A percentile compares a stretch with the other conserved stretches of the same genome.
Conservation (phyloP, 2,888 invertebrate species). For the Artemia sinica region DNA sequence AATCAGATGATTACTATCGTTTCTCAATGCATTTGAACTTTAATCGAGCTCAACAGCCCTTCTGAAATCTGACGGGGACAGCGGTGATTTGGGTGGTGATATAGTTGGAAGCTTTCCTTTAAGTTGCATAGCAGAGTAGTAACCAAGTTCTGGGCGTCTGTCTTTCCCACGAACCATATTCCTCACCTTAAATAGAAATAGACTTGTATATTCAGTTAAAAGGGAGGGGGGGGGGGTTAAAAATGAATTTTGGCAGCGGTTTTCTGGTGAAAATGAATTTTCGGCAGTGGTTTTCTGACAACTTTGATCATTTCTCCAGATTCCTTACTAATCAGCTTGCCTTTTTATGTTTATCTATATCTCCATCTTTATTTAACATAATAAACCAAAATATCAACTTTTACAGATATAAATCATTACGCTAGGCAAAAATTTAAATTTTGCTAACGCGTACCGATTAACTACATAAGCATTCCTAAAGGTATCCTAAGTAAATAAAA, state of each 20-base stretch:
- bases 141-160: conserved; percentile 67
- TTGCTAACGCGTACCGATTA: no score
- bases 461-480: no score
- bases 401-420: no score
- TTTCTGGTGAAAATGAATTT: background rate
- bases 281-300: background rate
- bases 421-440: no score
- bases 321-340: no score
- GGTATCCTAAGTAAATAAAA: no score
- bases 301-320: no score
- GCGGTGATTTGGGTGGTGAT: conserved; percentile 1
- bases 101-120: conserved; percentile 31
- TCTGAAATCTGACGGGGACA: background rate
- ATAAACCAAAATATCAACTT: no score
- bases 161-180: conserved; percentile 75
- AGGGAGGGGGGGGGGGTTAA: background rate
- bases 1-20: no score
- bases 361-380: no score
- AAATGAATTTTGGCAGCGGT: conserved; percentile 3
- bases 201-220: background rate
- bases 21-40: no score
- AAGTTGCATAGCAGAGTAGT: conserved; percentile 68
- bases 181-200: conserved; percentile 41
- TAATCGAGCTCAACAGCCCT: background rate
- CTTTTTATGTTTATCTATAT: no score